These are phyloP conservation scores for Melipona bicolor DNA, from an alignment of 2,888 invertebrate genomes.

Conservation along the genomic window DNA sequence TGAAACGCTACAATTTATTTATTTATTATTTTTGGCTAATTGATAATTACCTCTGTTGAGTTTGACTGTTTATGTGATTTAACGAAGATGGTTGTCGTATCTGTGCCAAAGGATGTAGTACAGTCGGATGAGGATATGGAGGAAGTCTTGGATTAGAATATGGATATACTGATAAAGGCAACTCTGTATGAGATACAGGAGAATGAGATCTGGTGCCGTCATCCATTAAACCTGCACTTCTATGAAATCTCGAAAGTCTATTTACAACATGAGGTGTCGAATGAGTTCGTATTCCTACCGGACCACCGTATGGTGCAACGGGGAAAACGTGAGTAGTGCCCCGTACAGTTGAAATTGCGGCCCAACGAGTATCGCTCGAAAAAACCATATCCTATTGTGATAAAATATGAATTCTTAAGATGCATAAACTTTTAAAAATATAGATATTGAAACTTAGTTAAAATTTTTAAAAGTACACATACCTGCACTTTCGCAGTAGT, in stretches of 20 bases:
- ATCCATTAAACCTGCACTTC: constrained; percentile 95
- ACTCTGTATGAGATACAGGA: constrained; percentile 86
- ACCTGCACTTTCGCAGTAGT: constrained; percentile 97
- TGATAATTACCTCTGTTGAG: constrained; percentile 77
- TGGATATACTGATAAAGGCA: constrained; percentile 85
- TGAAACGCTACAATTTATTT: too few relatives aligned
- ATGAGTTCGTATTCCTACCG: constrained; percentile 96
- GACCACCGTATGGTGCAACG: constrained; percentile 97
- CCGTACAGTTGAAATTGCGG: constrained; percentile 96
- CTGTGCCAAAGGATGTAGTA: constrained; percentile 93
- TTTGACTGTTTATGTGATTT: constrained; percentile 78
- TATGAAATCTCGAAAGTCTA: constrained; percentile 96
- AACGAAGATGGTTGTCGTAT: constrained; percentile 88
- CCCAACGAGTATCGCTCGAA: constrained; percentile 97
- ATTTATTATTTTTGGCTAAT: background rate
- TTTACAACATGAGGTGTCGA: constrained; percentile 97
- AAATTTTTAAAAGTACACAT: background rate
- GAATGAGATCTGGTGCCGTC: constrained; percentile 90
- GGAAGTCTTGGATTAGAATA: constrained; percentile 95
- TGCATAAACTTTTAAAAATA: background rate
- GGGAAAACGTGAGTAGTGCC: constrained; percentile 99
- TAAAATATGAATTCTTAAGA: background rate
- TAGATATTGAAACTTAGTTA: background rate
- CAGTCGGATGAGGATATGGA: constrained; percentile 94
- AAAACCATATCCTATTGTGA: constrained; percentile 92